These are phyloP conservation scores for Amblyopsis hoosieri DNA, from an alignment of 2,797 vertebrate species.

Conservation along the genomic window DNA sequence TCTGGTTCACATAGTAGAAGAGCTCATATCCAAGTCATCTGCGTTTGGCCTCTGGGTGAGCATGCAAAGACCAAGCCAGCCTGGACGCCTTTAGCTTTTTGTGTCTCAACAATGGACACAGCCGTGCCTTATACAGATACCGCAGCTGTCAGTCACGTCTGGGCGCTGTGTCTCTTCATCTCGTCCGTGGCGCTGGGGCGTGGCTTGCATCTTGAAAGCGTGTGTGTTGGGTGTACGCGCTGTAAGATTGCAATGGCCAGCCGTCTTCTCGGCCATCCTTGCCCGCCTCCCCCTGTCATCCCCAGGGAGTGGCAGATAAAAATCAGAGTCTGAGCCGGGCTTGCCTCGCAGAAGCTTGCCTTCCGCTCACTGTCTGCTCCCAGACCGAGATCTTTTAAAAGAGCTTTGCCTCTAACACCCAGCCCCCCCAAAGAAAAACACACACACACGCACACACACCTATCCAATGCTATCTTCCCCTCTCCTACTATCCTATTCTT, in stretches of 20 bases:
- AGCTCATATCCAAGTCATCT: slow-evolving; percentile 56
- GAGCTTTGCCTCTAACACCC: slow-evolving; percentile 49
- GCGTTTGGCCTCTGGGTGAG: slow-evolving; percentile 30
- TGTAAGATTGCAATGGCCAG: slow-evolving; percentile 72
- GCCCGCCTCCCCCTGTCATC: slow-evolving; percentile 1
- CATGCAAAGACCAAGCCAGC: slow-evolving; percentile 55
- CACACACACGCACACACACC: background rate
- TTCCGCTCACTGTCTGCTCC: slow-evolving; percentile 37
- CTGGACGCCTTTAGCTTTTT: slow-evolving; percentile 43
- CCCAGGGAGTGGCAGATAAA: slow-evolving; percentile 64
- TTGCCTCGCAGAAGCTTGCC: slow-evolving; percentile 42
- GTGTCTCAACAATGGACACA: slow-evolving; percentile 56
- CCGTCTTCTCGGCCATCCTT: slow-evolving; percentile 55
- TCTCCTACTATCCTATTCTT: slow-evolving; percentile 18
- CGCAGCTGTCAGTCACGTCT: slow-evolving; percentile 64
- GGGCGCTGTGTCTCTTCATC: slow-evolving; percentile 63
- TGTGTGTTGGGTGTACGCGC: background rate
- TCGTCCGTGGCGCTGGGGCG: slow-evolving; percentile 34
- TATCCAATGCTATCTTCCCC: slow-evolving; percentile 1
- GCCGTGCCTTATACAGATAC: slow-evolving; percentile 65
- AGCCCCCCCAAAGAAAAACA: background rate
- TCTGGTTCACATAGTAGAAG: slow-evolving; percentile 53
- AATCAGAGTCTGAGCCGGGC: slow-evolving; percentile 50
- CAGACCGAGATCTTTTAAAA: slow-evolving; percentile 52
- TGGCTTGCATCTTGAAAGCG: slow-evolving; percentile 18